These are phyloP conservation scores for Melipona beecheii DNA, from an alignment of 2,888 invertebrate species.

Conservation along the genomic window DNA sequence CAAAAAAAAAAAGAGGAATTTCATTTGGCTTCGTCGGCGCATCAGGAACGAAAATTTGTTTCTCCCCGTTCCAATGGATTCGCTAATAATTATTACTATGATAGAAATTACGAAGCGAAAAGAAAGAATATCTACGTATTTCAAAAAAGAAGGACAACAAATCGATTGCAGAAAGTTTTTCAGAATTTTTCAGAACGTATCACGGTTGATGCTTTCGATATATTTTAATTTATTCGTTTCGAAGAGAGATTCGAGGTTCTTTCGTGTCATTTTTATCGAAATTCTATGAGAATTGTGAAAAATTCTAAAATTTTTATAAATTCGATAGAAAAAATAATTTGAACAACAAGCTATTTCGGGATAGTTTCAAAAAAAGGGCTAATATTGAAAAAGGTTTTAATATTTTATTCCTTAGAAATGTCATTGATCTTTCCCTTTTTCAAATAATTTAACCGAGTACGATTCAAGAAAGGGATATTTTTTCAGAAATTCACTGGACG, in stretches of 20 bases:
- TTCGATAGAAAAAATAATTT: neutral
- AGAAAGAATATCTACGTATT: neutral
- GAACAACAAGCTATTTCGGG: neutral
- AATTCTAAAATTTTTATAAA: neutral
- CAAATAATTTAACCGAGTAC: neutral
- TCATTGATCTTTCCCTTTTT: constrained; percentile 2
- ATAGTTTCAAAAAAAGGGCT: neutral
- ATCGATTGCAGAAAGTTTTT: neutral
- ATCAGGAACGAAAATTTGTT: constrained; percentile 41
- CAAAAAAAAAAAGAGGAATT: constrained; percentile 49
- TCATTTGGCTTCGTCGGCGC: constrained; percentile 60
- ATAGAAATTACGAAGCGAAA: neutral
- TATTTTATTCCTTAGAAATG: neutral
- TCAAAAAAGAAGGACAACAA: constrained; percentile 4
- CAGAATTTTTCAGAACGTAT: constrained; percentile 16
- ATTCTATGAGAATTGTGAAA: neutral
- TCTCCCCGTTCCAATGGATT: neutral
- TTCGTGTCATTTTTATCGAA: neutral
- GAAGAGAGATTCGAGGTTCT: constrained; percentile 1
- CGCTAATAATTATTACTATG: neutral
- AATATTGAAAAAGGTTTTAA: constrained; percentile 6
- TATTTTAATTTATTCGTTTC: neutral
- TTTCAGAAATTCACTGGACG: too few species aligned
- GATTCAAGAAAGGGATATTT: neutral
- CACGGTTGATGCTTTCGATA: constrained; percentile 18